Conservation (phyloP, 2,888 invertebrate species). For the Anticlea derivata region DNA sequence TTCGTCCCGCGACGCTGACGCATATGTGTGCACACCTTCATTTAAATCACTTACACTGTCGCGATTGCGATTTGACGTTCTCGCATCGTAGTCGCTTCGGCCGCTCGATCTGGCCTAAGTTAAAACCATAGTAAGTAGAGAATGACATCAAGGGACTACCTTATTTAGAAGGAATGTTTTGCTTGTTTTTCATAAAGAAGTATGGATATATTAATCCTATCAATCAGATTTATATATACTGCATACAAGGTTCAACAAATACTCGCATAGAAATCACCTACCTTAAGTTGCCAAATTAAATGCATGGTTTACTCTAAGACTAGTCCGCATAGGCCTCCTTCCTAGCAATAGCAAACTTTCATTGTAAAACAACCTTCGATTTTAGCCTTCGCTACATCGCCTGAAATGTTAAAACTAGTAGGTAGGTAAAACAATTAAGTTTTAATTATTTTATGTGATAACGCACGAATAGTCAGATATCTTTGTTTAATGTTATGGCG, state of each 20-base stretch:
- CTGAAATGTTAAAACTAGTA: conserved; percentile 20
- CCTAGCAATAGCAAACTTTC: conserved; percentile 6
- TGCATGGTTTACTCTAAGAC: neutral
- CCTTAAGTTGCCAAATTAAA: neutral
- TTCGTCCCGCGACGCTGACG: too few relatives aligned
- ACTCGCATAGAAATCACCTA: neutral
- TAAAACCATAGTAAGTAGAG: too few relatives aligned
- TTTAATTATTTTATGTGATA: conserved; percentile 18
- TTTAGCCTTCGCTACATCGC: conserved; percentile 15
- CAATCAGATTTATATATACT: too few relatives aligned
- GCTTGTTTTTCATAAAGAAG: too few relatives aligned
- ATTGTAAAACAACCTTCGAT: conserved; percentile 17
- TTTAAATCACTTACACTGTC: too few relatives aligned
- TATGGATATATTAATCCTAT: neutral
- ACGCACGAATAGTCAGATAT: conserved; percentile 7
- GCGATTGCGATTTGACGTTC: too few relatives aligned
- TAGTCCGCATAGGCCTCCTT: neutral
- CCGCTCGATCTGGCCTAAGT: too few relatives aligned
- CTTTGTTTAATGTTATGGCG: neutral
- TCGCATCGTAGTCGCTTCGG: too few relatives aligned
- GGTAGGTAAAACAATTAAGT: conserved; percentile 20
- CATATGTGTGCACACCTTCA: too few relatives aligned
- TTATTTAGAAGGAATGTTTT: too few relatives aligned
- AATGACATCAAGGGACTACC: too few relatives aligned
- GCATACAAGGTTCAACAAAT: too few relatives aligned